phyloP scores from a whole-genome alignment of 2,113 vertebrate genomes.

The Callipepla squamata region DNA sequence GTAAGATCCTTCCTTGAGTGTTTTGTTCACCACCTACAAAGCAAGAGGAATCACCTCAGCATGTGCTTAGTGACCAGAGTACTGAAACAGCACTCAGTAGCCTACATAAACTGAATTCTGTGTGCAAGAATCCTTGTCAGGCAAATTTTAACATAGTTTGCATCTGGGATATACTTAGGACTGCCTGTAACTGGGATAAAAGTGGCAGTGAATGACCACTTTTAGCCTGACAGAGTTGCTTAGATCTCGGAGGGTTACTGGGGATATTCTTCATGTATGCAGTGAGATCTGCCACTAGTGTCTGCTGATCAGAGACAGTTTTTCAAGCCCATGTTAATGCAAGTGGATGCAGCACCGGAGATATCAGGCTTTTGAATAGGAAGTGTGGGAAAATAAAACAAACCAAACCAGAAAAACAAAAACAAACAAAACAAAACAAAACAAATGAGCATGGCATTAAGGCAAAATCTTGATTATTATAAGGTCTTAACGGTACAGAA shows the following conservation, averaged over 20 bases:
- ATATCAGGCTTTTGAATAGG: neutral
- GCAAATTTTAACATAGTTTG: rapidly evolving
- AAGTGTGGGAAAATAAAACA: no score
- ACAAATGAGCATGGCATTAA: neutral
- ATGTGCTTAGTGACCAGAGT: neutral
- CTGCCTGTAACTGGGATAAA: neutral
- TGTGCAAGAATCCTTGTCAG: neutral
- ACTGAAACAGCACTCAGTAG: neutral
- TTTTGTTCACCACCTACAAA: neutral
- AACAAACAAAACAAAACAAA: no score
- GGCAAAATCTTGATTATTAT: rapidly evolving
- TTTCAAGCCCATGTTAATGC: rapidly evolving
- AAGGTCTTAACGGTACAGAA: neutral
- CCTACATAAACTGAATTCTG: neutral
- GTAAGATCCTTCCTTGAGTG: neutral
- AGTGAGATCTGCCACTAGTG: neutral
- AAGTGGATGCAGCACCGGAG: no score
- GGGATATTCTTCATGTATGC: neutral
- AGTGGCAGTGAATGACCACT: neutral
- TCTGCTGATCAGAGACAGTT: neutral
- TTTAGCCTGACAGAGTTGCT: neutral
- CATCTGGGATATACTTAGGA: neutral
- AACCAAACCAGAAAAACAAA: no score
- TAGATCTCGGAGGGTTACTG: neutral
- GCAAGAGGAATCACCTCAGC: neutral